phyloP scores from a whole-genome alignment of 1,140 invertebrate genomes.

The Papilio helenus region DNA sequence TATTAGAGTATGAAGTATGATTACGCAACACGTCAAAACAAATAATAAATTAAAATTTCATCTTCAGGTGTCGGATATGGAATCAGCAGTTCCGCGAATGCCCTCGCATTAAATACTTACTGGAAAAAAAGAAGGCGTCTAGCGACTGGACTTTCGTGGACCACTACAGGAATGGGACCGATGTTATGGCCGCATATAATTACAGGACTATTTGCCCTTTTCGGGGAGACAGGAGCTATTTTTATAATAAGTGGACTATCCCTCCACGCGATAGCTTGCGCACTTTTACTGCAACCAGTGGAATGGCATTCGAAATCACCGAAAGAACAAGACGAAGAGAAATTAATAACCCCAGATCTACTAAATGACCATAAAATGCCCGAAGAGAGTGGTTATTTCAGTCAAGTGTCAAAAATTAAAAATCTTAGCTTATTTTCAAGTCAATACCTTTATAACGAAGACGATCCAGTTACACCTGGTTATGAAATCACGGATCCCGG shows the following conservation, averaged over 20 bases:
- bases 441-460: constrained; percentile 87
- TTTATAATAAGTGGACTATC: constrained; percentile 84
- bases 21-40: not conserved
- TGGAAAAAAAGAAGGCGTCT: constrained; percentile 84
- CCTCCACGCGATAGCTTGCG: constrained; percentile 83
- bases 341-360: constrained; percentile 51
- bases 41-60: not conserved
- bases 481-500: constrained; percentile 87
- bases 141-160: constrained; percentile 84
- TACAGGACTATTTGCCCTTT: constrained; percentile 79
- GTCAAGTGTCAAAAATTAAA: constrained; percentile 71
- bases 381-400: constrained; percentile 73
- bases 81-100: constrained; percentile 84
- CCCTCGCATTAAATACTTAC: constrained; percentile 85
- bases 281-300: constrained; percentile 85
- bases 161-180: constrained; percentile 84
- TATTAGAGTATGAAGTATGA: no score
- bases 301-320: constrained; percentile 84
- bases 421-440: constrained; percentile 84
- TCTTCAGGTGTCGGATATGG: constrained; percentile 84
- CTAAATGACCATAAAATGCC: constrained; percentile 50
- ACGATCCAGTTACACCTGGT: constrained; percentile 84
- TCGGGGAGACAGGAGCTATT: constrained; percentile 83
- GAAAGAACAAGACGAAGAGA: constrained; percentile 61
- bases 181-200: constrained; percentile 84